Evolutionary conservation across 2,888 invertebrate genomes (phyloP).

Genomic region (Chelonus formosanus): DNA sequence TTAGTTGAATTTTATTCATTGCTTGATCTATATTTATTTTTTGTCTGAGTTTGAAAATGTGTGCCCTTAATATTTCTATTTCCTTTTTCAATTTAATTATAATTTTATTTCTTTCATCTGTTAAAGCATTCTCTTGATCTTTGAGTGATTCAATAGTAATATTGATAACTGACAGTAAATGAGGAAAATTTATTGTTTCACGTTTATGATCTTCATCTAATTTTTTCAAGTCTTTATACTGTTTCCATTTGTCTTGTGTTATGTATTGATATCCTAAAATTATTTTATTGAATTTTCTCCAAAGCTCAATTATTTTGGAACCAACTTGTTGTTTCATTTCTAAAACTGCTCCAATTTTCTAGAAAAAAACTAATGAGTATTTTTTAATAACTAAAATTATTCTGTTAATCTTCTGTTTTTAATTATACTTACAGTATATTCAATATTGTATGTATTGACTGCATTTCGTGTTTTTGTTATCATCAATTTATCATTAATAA

Average conservation of each 20-base stretch:
- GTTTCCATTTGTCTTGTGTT: conserved; percentile 56
- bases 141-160: conserved; percentile 49
- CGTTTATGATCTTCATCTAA: conserved; percentile 67
- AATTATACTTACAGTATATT: conserved; percentile 50
- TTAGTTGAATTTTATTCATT: conserved; percentile 69
- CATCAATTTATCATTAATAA: conserved; percentile 46
- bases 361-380: conserved; percentile 33
- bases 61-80: conserved; percentile 44
- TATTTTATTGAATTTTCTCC: conserved; percentile 48
- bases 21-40: conserved; percentile 68
- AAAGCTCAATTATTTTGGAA: conserved; percentile 52
- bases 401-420: too few relatives aligned
- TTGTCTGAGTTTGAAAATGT: conserved; percentile 66
- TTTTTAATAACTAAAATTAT: too few relatives aligned
- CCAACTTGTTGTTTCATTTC: conserved; percentile 45
- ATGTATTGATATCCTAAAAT: conserved; percentile 53
- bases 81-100: conserved; percentile 47
- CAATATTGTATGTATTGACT: conserved; percentile 49
- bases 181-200: conserved; percentile 58
- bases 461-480: conserved; percentile 51
- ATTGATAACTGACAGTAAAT: conserved; percentile 54
- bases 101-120: conserved; percentile 44
- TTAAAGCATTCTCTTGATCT: conserved; percentile 43
- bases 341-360: conserved; percentile 52
- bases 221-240: conserved; percentile 65